Percentiles rank a stretch among this genome's conserved stretches.
phyloP scores from a whole-genome alignment of 1,140 invertebrate species.

The Sitophilus oryzae region DNA sequence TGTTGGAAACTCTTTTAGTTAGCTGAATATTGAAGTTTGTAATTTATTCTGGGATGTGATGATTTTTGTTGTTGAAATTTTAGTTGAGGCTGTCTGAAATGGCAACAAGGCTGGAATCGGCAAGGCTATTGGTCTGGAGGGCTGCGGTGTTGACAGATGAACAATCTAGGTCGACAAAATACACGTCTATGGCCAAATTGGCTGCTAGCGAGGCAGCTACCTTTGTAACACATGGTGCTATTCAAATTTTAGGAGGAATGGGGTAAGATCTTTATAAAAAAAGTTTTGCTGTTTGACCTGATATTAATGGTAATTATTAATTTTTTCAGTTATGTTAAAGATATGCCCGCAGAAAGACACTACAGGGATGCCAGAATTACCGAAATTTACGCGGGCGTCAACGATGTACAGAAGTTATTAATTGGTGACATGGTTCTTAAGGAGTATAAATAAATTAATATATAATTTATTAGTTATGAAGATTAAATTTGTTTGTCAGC shows the following conservation, averaged over 20 bases:
- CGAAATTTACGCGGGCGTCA: conserved; percentile 84
- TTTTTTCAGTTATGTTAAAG: conserved; percentile 57
- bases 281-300: neutral
- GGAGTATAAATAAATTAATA: conserved; percentile 52
- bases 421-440: conserved; percentile 73
- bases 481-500: no score
- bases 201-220: conserved; percentile 79
- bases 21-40: no score
- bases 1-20: no score
- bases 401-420: conserved; percentile 85
- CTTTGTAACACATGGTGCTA: conserved; percentile 74
- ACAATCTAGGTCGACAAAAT: conserved; percentile 52
- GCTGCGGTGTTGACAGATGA: conserved; percentile 71
- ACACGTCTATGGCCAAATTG: conserved; percentile 89
- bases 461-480: no score
- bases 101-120: conserved; percentile 69
- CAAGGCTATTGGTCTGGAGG: conserved; percentile 75
- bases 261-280: conserved; percentile 46
- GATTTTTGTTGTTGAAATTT: no score
- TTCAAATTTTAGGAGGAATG: conserved; percentile 81
- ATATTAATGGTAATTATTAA: neutral
- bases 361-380: conserved; percentile 82
- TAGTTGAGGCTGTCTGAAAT: conserved; percentile 71
- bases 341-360: conserved; percentile 84
- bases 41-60: no score